Percentiles rank a stretch among this genome's conserved stretches.
These are phyloP conservation scores for Phytoseiulus persimilis DNA, from an alignment of 2,888 invertebrate genomes.

Conservation along the genomic window DNA sequence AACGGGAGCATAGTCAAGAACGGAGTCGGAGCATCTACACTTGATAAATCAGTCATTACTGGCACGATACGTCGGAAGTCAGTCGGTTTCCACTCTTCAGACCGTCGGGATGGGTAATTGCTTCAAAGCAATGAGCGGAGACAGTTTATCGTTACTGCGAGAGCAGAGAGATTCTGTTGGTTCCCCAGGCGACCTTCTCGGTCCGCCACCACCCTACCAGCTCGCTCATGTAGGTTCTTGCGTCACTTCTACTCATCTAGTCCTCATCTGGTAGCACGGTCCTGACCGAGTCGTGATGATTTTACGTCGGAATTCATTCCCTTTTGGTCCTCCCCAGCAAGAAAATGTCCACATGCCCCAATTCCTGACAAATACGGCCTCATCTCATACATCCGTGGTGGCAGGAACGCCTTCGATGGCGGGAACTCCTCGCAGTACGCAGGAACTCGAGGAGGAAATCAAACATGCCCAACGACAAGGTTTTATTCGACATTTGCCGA, in stretches of 20 bases:
- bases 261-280: no score
- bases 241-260: background rate
- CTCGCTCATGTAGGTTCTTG: conserved; percentile 44
- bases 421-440: conserved; percentile 50
- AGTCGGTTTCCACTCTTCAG: background rate
- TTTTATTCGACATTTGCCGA: conserved; percentile 73
- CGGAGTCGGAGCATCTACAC: no score
- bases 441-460: conserved; percentile 62
- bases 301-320: no score
- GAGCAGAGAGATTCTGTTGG: conserved; percentile 48
- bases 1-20: no score
- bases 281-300: no score
- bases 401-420: conserved; percentile 49
- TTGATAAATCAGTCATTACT: no score
- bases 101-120: conserved; percentile 52
- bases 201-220: conserved; percentile 52
- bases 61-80: no score
- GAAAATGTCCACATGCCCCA: conserved; percentile 41
- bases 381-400: conserved; percentile 62
- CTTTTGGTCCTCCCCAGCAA: conserved; percentile 41
- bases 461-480: conserved; percentile 78
- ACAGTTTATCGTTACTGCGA: conserved; percentile 52
- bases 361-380: conserved; percentile 53
- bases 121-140: conserved; percentile 51
- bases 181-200: conserved; percentile 47